phyloP scores from a whole-genome alignment of 2,113 vertebrate species.

The Connochaetes taurinus region DNA sequence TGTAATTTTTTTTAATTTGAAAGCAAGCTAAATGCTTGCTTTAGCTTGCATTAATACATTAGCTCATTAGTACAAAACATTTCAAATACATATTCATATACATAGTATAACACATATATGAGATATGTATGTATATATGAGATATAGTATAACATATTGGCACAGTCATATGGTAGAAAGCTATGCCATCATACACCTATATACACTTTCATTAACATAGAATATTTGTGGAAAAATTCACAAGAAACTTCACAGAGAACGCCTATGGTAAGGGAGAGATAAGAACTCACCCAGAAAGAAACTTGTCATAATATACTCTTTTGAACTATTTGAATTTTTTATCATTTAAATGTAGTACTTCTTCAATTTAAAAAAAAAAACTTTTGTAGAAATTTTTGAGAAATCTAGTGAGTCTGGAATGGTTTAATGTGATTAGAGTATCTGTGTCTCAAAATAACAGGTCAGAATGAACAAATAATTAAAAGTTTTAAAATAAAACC shows the following conservation, averaged over 20 bases:
- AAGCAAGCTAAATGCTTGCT: background rate
- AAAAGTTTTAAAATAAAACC: background rate
- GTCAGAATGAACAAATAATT: background rate
- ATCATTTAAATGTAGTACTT: background rate
- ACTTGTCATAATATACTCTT: background rate
- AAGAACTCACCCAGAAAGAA: background rate
- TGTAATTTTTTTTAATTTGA: background rate
- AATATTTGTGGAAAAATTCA: background rate
- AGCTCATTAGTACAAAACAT: background rate
- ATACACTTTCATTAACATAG: background rate
- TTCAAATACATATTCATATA: background rate
- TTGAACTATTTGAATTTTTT: background rate
- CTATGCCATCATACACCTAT: background rate
- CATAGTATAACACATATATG: background rate
- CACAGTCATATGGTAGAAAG: background rate
- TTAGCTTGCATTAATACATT: too few species aligned
- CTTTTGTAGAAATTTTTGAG: background rate
- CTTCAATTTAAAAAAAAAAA: background rate
- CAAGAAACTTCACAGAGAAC: background rate
- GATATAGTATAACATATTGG: background rate
- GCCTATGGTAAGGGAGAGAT: background rate
- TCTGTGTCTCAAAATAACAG: background rate
- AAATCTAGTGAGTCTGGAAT: background rate
- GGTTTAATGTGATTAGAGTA: background rate
- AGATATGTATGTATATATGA: background rate